These are phyloP conservation scores for Habropoda laboriosa DNA, from an alignment of 1,140 invertebrate species.

Conservation along the genomic window DNA sequence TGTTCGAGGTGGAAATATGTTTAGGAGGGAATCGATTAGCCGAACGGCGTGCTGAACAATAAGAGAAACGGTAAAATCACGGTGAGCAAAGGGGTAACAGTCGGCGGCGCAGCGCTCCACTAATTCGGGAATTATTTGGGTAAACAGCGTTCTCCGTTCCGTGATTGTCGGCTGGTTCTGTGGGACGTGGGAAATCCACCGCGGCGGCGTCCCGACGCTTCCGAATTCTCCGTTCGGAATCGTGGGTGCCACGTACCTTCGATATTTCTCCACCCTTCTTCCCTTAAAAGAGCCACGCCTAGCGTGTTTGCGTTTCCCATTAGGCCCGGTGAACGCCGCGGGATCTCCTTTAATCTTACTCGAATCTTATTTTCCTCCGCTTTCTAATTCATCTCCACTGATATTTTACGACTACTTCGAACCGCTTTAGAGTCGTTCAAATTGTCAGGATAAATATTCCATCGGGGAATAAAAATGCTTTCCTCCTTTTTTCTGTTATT, in stretches of 20 bases:
- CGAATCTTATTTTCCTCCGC: neutral
- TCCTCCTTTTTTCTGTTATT: neutral
- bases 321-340: constrained; percentile 2
- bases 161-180: constrained; percentile 31
- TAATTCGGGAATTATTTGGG: constrained; percentile 54
- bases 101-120: constrained; percentile 1
- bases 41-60: neutral
- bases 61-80: constrained; percentile 28
- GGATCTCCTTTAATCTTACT: constrained; percentile 39
- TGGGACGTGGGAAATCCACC: constrained; percentile 35
- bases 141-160: constrained; percentile 29
- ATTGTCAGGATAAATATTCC: no score
- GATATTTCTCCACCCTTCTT: no score
- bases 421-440: no score
- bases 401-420: no score
- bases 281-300: neutral
- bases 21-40: no score
- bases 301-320: constrained; percentile 39
- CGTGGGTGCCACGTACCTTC: constrained; percentile 24
- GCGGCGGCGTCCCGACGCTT: neutral
- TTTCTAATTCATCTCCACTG: no score
- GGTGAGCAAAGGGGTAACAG: constrained; percentile 10
- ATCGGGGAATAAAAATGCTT: neutral
- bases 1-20: no score
- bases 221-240: constrained; percentile 44